phyloP scores from a whole-genome alignment of 2,888 invertebrate species.

The Calameuta filiformis region DNA sequence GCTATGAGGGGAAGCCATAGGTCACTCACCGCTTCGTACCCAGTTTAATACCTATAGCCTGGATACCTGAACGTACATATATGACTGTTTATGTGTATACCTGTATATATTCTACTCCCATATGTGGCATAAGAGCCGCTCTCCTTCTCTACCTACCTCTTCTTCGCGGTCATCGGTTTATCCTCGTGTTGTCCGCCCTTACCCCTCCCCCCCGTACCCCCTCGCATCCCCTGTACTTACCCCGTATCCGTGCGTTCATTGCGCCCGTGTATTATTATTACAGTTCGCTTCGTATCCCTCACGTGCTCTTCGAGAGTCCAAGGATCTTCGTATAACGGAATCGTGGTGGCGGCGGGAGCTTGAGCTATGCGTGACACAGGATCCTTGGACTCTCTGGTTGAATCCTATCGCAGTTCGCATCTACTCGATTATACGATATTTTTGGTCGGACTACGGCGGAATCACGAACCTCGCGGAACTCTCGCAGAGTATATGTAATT shows the following conservation, averaged over 20 bases:
- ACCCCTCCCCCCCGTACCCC: not conserved
- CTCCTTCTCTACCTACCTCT: not conserved
- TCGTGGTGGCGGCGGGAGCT: conserved; percentile 7
- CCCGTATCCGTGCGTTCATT: not conserved
- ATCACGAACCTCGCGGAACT: not conserved
- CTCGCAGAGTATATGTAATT: not conserved
- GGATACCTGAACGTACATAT: not conserved
- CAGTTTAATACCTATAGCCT: not conserved
- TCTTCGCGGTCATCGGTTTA: not conserved
- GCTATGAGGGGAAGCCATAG: conserved; percentile 36
- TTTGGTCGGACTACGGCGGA: not conserved
- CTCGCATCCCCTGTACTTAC: not conserved
- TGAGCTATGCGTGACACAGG: conserved; percentile 29
- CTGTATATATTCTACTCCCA: not conserved
- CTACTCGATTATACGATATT: not conserved
- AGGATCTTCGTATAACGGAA: conserved; percentile 26
- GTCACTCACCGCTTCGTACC: conserved; percentile 45
- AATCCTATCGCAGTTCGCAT: not conserved
- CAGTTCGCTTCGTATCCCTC: not conserved
- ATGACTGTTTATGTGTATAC: not conserved
- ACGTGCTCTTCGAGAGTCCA: not conserved
- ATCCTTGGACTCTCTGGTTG: conserved; percentile 9
- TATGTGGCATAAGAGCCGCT: not conserved
- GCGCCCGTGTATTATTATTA: not conserved
- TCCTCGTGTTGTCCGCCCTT: not conserved